Evolutionary conservation across 2,113 vertebrate genomes (phyloP), one percentile per base, ranked within the genome.

Genomic region (Antennarius striatus): DNA sequence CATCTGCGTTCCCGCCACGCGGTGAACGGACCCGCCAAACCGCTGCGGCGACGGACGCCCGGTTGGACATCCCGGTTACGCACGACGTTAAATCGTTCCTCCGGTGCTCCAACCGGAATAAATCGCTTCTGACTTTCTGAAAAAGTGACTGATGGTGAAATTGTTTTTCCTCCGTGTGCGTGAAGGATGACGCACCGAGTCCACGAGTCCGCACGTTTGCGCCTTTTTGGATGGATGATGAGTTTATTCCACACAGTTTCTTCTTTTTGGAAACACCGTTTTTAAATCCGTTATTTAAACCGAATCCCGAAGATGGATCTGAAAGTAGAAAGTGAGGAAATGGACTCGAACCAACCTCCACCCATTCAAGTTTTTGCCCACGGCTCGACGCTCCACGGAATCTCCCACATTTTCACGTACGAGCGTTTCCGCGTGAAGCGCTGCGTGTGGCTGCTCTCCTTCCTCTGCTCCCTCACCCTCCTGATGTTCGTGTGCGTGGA

Each of bases 371-470:
- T 96, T 89, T 99, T 99, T 11, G 96, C 97, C 67, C 95, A 95
- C 91, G 94, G 92, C 83, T 99, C 97, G 69, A 98, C 96, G 4
- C 93, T 99, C 68, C 98, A 99, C 47, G 98, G 97, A 73, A 93
- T 99, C 90, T 93, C 96, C 8, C 98, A 99, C 92, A 98, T 99
- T 92, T 99, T 99, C 93, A 96, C 95, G 0, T 96, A 97, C 17
- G 96, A 96, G 89, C 94, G 96, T 50, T 89, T 96, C 50, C 96
- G 94, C 54, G 78, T 95, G 77, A 95, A 95, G 82, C 95, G 98
- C 85, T 91, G 95, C 73, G 88, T 98, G 66, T 99, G 98, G 98
- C 84, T 95, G 0, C 84, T 96, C 7, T 95, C 95, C 55, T 99
- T 99, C 92, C 89, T 99, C 84, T 94, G 95, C 74, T 98, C 97